Percentiles rank a stretch among this genome's conserved stretches.
Evolutionary conservation across 2,888 invertebrate genomes (phyloP).

Genomic region (Mantis religiosa): DNA sequence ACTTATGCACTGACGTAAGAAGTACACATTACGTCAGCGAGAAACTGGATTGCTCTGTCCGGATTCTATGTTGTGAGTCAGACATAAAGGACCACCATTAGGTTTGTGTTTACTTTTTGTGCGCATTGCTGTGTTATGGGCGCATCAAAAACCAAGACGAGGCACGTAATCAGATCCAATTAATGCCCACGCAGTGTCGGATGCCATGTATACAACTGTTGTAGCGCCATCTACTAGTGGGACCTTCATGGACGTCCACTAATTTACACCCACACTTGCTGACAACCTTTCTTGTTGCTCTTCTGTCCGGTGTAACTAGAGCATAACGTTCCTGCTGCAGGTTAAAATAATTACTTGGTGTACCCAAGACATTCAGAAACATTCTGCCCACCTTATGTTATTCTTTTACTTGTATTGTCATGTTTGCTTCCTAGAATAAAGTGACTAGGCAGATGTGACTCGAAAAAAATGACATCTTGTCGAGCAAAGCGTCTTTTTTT

Average conservation of each 20-base stretch:
- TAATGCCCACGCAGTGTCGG: not conserved
- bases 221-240: not conserved
- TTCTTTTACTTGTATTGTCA: too few species aligned
- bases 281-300: not conserved
- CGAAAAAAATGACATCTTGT: too few species aligned
- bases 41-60: too few species aligned
- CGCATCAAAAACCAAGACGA: not conserved
- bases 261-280: not conserved
- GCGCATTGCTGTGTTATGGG: not conserved
- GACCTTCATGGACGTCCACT: not conserved
- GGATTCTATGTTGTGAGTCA: not conserved
- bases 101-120: not conserved
- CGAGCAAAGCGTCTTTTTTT: too few species aligned
- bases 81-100: not conserved
- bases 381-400: not conserved
- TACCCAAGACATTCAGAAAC: too few species aligned
- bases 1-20: too few species aligned
- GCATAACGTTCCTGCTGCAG: not conserved
- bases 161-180: not conserved
- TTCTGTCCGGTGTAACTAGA: not conserved
- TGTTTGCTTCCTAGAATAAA: too few species aligned
- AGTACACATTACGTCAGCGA: too few species aligned
- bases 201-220: not conserved
- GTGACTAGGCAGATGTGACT: too few species aligned
- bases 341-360: not conserved